Evolutionary conservation across 2,888 invertebrate genomes (phyloP), one percentile per base, ranked within the genome.

Genomic region (Hymenopus coronatus): DNA sequence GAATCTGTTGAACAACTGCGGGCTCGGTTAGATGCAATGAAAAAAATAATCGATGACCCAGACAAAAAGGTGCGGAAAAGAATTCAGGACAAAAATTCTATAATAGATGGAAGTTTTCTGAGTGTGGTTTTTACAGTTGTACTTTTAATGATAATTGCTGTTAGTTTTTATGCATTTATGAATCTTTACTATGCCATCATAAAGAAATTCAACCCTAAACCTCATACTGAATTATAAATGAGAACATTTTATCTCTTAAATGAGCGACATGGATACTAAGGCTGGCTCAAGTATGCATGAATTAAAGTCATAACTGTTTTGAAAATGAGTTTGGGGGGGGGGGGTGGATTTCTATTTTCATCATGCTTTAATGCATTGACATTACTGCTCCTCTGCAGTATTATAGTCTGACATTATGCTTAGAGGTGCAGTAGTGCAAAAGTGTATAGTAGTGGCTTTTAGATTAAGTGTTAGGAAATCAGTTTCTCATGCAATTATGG

Each of bases 141-240:
- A 1, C 94, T 98, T 6, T 91, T 96, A 15, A 96, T 97, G 84
- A 97, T 98, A 89, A 93, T 97, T 14, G 96, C 96, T 91, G 97
- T 98, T 83, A 97, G 97, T 88, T 94, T 96, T 1, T 97, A 97
- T 92, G 97, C 98, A 0, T 98, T 98, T 92, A 97, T 97, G 91
- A 97, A 97, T 93, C 94, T 98, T 0, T 97, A 96, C 92, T 94
- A 96, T 91, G 97, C 97, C 27, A 96, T 98, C 88, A 92, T 97
- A 70, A 97, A 97, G 93, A 97, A 97, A 93, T 97, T 97, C 92
- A 97, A 97, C 0, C 96, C 97, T 0, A 90, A 89, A 40, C 95
- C 94, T 86, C 97, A 97, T 92, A 97, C 97, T 70, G 97, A 97
- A 93, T 93, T 97, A 92, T 97, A 96, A 87, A 30, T 70, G 15